phyloP scores from a whole-genome alignment of 2,888 invertebrate genomes.

The Andrena trimmerana region DNA sequence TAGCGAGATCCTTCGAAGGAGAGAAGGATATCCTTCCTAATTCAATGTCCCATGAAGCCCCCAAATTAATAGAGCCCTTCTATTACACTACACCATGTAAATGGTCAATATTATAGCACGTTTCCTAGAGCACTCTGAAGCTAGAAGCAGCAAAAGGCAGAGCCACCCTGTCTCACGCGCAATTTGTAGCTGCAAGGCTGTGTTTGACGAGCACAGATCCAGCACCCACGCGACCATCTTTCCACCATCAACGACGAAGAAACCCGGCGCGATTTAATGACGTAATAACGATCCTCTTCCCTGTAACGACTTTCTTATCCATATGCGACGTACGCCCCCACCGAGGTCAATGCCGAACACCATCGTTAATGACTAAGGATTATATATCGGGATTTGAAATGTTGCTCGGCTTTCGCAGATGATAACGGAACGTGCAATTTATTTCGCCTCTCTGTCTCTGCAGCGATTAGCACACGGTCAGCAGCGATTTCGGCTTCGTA shows the following conservation, averaged over 20 bases:
- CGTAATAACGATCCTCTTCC: slow-evolving; percentile 25
- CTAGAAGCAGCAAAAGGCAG: slow-evolving; percentile 26
- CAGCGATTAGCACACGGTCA: not conserved
- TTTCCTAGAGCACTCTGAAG: no score
- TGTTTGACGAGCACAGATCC: slow-evolving; percentile 37
- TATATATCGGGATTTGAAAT: slow-evolving; percentile 38
- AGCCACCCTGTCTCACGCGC: slow-evolving; percentile 33
- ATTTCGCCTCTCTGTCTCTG: slow-evolving; percentile 18
- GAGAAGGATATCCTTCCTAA: no score
- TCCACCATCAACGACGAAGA: not conserved
- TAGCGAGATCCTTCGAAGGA: no score
- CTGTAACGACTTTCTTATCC: slow-evolving; percentile 32
- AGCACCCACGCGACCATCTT: slow-evolving; percentile 19
- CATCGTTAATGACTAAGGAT: slow-evolving; percentile 30
- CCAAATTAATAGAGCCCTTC: no score
- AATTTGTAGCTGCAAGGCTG: slow-evolving; percentile 66
- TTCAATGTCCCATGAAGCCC: no score
- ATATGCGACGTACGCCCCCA: slow-evolving; percentile 6
- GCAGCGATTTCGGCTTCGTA: slow-evolving; percentile 2
- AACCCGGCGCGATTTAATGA: slow-evolving; percentile 15
- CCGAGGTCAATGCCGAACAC: slow-evolving; percentile 46
- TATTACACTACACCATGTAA: no score
- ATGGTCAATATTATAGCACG: no score
- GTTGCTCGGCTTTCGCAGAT: slow-evolving; percentile 9
- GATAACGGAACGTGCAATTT: slow-evolving; percentile 40